Evolutionary conservation across 2,888 invertebrate genomes (phyloP), one percentile per base, ranked within the genome.

Genomic region (Drosophila algonquin): DNA sequence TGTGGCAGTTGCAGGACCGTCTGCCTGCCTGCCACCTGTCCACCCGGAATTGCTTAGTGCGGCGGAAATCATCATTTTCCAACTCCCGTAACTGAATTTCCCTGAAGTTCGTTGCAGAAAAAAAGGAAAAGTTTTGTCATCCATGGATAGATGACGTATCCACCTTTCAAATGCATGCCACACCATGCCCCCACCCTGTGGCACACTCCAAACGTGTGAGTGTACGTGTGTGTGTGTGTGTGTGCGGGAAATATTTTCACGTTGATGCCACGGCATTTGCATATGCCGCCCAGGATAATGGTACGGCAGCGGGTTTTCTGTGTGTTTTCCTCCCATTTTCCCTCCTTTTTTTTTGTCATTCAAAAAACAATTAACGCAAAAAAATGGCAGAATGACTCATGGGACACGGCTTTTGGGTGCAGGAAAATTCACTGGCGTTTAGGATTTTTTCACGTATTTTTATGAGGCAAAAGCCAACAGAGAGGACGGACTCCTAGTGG

Each of bases 341-440:
- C 59, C 48, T 52, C 56, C 62, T 46, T 27, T 32, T 52, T 67
- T 56, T 68, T 70, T 61, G 78, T 63, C 73, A 67, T 68, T 78
- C 73, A 60, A 79, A 84, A 87, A 87, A 88, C 89, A 88, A 89
- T 89, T 89, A 89, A 87, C 78, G 80, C 75, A 79, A 32, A 64
- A 60, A 50, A 54, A 59, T 67, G 63, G 71, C 14, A 6, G 63
- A 77, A 75, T 81, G 87, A 87, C 85, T 87, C 87, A 85, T 79
- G 69, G 60, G 40, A 40, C n/a, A n/a, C 64, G 47, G 60, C 62
- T 53, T 57, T 50, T 55, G 56, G 74, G 64, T 73, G 61, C 14
- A 40, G 7, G 7, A n/a, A 40, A 75, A 79, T 73, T 76, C 74
- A 77, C 54, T 54, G 72, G 64, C 57, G 68, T 44, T 54, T 70